phyloP scores from a whole-genome alignment of 2,888 invertebrate species.

The Andrena praecox region DNA sequence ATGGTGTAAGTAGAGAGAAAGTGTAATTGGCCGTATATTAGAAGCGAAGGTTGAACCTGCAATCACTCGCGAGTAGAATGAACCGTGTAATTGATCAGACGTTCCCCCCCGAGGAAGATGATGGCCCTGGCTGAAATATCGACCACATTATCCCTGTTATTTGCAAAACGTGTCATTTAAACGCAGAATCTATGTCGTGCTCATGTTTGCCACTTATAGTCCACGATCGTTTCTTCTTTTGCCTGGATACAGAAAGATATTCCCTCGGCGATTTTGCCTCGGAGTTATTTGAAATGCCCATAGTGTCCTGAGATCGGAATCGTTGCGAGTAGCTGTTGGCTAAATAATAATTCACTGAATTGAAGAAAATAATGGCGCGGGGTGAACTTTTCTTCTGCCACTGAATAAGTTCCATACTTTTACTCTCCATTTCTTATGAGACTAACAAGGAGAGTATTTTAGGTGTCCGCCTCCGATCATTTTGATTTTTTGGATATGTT shows the following conservation, averaged over 20 bases:
- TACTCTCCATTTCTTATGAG: no score
- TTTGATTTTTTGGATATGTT: no score
- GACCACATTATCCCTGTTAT: constrained; percentile 32
- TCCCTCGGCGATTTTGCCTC: neutral
- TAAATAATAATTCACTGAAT: no score
- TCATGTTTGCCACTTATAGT: neutral
- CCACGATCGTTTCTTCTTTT: neutral
- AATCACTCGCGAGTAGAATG: constrained; percentile 42
- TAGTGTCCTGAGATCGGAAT: neutral
- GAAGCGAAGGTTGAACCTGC: constrained; percentile 24
- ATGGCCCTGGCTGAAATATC: constrained; percentile 27
- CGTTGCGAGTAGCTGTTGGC: no score
- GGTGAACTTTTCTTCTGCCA: no score
- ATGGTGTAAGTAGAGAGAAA: constrained; percentile 2
- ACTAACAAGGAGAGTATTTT: no score
- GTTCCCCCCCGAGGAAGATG: constrained; percentile 23
- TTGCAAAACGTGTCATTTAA: constrained; percentile 31
- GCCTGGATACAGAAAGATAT: neutral
- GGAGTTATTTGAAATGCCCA: neutral
- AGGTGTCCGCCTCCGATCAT: no score
- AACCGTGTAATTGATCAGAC: constrained; percentile 51
- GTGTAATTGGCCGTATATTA: constrained; percentile 38
- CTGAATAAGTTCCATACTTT: no score
- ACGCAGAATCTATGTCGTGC: constrained; percentile 7
- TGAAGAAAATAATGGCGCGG: no score